Percentiles rank a stretch among this genome's conserved stretches.
Conservation (phyloP, 2,888 invertebrate genomes). For the Caenorhabditis wallacei region DNA sequence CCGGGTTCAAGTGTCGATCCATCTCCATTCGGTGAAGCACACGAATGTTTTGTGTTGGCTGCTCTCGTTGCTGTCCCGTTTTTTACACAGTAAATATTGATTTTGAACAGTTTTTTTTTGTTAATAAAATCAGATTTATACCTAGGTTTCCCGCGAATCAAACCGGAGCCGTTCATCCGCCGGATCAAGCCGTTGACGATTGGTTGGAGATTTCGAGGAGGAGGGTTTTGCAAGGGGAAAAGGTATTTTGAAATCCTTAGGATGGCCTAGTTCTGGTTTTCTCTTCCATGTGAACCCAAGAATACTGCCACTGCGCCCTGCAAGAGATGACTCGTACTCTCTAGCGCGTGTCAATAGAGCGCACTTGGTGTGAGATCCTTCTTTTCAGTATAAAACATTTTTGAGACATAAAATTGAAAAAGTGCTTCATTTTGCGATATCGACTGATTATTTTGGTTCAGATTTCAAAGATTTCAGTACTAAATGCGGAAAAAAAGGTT, state of each 20-base stretch:
- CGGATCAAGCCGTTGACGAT: conserved; percentile 44
- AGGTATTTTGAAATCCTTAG: conserved; percentile 5
- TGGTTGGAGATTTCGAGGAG: conserved; percentile 50
- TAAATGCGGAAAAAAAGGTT: no score
- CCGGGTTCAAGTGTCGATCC: conserved; percentile 16
- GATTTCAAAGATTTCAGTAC: no score
- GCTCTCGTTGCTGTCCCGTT: conserved; percentile 60
- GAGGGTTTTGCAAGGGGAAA: conserved; percentile 31
- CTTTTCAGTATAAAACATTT: no score
- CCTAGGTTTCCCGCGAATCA: conserved; percentile 50
- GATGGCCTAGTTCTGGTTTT: no score
- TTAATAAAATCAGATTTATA: background rate
- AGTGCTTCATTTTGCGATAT: no score
- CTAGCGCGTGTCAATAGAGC: no score
- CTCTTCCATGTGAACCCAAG: no score
- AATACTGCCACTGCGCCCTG: no score
- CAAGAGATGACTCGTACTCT: no score
- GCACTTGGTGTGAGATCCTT: no score
- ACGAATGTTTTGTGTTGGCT: conserved; percentile 61
- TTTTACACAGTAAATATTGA: conserved; percentile 59
- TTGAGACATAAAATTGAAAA: no score
- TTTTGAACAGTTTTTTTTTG: background rate
- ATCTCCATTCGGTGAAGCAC: conserved; percentile 64
- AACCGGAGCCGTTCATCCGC: conserved; percentile 51
- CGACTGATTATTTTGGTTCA: no score